Evolutionary conservation across 2,888 invertebrate species (phyloP), one percentile per base, ranked within the genome.

Genomic region (Hipparchia sbordonii): DNA sequence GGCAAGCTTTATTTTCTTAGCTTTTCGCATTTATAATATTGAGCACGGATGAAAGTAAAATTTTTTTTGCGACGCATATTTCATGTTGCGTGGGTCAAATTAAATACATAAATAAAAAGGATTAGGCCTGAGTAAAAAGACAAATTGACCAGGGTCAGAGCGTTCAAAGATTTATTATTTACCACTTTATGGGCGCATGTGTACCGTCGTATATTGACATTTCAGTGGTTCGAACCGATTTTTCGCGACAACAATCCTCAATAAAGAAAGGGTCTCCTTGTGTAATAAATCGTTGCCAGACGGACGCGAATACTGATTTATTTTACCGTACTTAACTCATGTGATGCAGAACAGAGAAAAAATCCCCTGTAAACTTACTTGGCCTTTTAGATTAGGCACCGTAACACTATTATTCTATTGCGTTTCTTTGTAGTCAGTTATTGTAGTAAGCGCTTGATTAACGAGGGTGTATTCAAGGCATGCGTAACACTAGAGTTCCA

Each of bases 101-200:
- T 7, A 23, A 48, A 51, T 63, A 48, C 63, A 63, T 63, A 63
- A 63, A 63, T 63, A 63, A 63, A 23, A 23, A 48, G 63, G 63
- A 48, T 63, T 63, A 63, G 23, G 48, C 23, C 48, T 6, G 23
- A 23, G 48, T 9, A 51, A 48, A 63, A 51, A 48, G 23, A 63
- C 46, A 48, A 48, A 23, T 63, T 8, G 63, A 8, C 63, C 13
- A 46, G 23, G 48, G 63, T 48, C 63, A 63, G 48, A 63, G 63
- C 63, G 6, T 23, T 23, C 8, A 13, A n/a, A 13, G 23, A 63
- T 63, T 63, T 63, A 63, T 63, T 63, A 63, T 63, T 63, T 48
- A 63, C 63, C 48, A 23, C 46, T 63, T 48, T 48, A 63, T 63
- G 63, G 63, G 48, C 13, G 48, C 13, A 48, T 48, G 48, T 48